Base-by-base conservation (phyloP, 2,113 vertebrate species). In the Chlorodrepanis virens region DNA sequence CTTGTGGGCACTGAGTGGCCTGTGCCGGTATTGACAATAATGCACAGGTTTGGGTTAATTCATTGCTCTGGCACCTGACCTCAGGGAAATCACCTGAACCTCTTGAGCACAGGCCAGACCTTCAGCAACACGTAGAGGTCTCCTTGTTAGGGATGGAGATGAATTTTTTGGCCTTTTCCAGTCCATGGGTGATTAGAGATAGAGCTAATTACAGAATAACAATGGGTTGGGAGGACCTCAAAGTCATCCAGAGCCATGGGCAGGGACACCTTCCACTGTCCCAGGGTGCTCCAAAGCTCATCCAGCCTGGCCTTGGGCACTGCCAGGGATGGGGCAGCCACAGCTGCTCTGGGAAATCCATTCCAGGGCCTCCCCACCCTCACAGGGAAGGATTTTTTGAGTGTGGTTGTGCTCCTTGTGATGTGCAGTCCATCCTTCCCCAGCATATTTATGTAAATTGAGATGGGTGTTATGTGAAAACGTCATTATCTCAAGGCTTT, bases 401-500 rank as follows among this genome's bases (percentile, higher is more conserved):
- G 23, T 27, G 49, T 25, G 50, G 12, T 52, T 82, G 33, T 67
- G 74, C 63, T 71, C 47, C 40, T 37, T 1, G 3, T 19, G 27
- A 27, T 18, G 35, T 33, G 47, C 47, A 21, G 54, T 20, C 29
- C 28, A 39, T 67, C 47, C 33, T 50, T 65, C 82, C 12, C 18
- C 13, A 81, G 89, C 67, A 56, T 53, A 40, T 80, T 95, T 80
- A 61, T 93, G 94, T 71, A 83, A 50, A 68, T 68, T 53, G 80
- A 84, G 71, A 68, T 59, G 94, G 79, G 88, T 83, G 70, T 92
- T 92, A 57, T n/a, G 67, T 42, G 82, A 29, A 94, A 93, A 94
- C 11, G 3, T 92, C 81, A 60, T 67, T 52, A 65, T 37, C 79
- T 97, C 64, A 37, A 92, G 68, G 90, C 47, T 97, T 90, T 76